Conservation (phyloP, 2,797 vertebrate genomes). For the Oceanodroma leucorhoa region DNA sequence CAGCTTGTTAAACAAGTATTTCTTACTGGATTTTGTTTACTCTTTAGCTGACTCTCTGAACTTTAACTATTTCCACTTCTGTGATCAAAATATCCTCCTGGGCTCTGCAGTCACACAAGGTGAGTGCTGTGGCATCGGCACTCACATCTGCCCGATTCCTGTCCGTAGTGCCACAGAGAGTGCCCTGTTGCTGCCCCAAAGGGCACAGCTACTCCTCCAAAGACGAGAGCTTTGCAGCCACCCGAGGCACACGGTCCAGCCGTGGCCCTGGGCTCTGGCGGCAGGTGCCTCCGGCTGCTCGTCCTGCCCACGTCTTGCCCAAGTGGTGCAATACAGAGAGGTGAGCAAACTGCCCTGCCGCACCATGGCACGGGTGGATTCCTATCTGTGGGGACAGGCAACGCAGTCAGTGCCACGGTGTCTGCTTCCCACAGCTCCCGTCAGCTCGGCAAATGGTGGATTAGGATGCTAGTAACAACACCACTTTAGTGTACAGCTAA, state of each 20-base stretch:
- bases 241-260: fast-evolving
- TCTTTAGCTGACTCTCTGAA: not conserved
- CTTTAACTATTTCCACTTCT: not conserved
- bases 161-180: not conserved
- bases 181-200: not conserved
- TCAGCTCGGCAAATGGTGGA: not conserved
- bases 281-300: fast-evolving
- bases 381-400: fast-evolving
- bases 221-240: not conserved
- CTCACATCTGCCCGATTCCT: not conserved
- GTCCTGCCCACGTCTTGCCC: fast-evolving
- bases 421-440: not conserved
- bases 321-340: fast-evolving
- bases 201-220: too few species aligned
- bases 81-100: not conserved
- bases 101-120: not conserved
- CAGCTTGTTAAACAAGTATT: not conserved
- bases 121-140: fast-evolving
- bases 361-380: fast-evolving
- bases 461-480: not conserved
- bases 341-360: not conserved
- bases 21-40: not conserved
- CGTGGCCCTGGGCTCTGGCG: not conserved
- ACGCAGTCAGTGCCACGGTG: fast-evolving
- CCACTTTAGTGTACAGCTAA: not conserved